Evolutionary conservation across 2,113 vertebrate species (phyloP).

Genomic region (Rhinopithecus roxellana): DNA sequence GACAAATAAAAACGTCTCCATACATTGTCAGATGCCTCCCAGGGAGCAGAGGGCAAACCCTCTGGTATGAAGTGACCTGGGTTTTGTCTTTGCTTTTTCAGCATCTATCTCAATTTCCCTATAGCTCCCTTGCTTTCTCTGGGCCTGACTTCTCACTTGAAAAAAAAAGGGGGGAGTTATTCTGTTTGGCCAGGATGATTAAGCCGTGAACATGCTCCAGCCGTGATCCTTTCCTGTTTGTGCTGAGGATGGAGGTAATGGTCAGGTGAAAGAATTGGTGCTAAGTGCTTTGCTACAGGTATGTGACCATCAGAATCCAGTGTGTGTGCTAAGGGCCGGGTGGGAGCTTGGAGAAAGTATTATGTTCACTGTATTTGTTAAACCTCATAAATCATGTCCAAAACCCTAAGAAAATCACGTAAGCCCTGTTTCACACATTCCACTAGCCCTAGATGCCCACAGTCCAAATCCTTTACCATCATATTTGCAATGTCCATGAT

Average conservation of each 20-base stretch:
- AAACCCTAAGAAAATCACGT: not conserved
- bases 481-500: not conserved
- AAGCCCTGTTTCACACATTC: not conserved
- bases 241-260: rapidly evolving
- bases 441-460: not conserved
- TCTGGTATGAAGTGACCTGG: not conserved
- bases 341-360: not conserved
- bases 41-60: not conserved
- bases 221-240: not conserved
- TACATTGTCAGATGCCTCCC: not conserved
- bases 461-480: not conserved
- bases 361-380: not conserved
- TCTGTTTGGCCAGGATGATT: not conserved
- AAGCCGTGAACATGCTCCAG: not conserved
- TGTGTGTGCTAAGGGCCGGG: not conserved
- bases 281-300: not conserved
- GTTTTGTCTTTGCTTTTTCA: not conserved
- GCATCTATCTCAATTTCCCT: not conserved
- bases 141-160: not conserved
- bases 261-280: not conserved
- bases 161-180: not conserved
- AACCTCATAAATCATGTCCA: not conserved
- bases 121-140: not conserved
- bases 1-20: not conserved
- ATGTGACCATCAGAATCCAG: not conserved